These are phyloP conservation scores for Tachina lurida DNA, from an alignment of 2,888 invertebrate genomes.

Conservation along the genomic window DNA sequence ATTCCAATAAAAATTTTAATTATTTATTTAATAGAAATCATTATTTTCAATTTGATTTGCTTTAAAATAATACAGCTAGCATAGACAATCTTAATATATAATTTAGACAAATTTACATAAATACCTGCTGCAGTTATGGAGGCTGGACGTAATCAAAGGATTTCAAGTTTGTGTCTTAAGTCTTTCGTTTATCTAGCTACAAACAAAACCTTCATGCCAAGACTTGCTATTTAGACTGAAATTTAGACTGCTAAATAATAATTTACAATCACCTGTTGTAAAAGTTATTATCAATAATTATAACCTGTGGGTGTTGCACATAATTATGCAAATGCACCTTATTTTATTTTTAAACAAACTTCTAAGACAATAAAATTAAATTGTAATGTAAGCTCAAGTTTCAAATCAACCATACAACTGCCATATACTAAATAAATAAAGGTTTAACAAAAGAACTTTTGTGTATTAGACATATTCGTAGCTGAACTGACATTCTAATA, in stretches of 20 bases:
- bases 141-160: slow-evolving; percentile 40
- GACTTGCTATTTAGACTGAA: neutral
- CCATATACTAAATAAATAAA: slow-evolving; percentile 8
- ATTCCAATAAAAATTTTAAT: slow-evolving; percentile 36
- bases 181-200: slow-evolving; percentile 30
- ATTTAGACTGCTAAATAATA: neutral
- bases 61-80: slow-evolving; percentile 1
- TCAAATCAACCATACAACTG: slow-evolving; percentile 15
- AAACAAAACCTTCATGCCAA: slow-evolving; percentile 1
- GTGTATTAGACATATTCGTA: neutral
- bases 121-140: neutral
- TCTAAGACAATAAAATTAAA: slow-evolving; percentile 41
- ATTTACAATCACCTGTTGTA: slow-evolving; percentile 46
- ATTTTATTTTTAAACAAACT: slow-evolving; percentile 1
- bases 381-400: slow-evolving; percentile 6
- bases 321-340: slow-evolving; percentile 62
- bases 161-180: slow-evolving; percentile 45
- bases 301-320: slow-evolving; percentile 56
- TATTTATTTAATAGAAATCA: neutral
- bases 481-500: slow-evolving; percentile 3
- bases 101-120: slow-evolving; percentile 6
- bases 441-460: neutral
- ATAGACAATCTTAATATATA: neutral
- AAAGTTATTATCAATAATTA: slow-evolving; percentile 58
- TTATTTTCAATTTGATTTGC: neutral